Evolutionary conservation across 2,113 vertebrate species (phyloP), one percentile per base, ranked within the genome.

Genomic region (Onychostruthus taczanowskii): DNA sequence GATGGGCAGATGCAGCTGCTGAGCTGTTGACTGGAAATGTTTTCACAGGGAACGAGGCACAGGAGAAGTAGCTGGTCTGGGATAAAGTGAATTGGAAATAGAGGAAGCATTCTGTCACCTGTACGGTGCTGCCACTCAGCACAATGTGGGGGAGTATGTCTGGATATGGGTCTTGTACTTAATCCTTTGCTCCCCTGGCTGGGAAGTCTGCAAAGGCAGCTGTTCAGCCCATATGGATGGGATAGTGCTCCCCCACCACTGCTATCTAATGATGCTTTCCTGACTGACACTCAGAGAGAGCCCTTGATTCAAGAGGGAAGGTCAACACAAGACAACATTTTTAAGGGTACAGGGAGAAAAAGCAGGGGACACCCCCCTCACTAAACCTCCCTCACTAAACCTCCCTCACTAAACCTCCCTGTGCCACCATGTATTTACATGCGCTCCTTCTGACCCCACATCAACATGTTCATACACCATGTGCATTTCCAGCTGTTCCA

Each of bases 1-100:
- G 96, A 96, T 4, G 0, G 92, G 95, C 97, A 97, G 95, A 70
- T 15, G 17, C 94, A 96, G 96, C 93, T 97, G 96, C 95, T 89
- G 93, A 94, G 59, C 93, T 95, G 88, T 77, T 93, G 91, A 94
- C 92, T 96, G 79, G 96, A 92, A 96, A 93, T 49, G 81, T 64
- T 78, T 28, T 94, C 93, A 85, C 75, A 46, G 79, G 44, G 79
- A 84, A 81, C 0, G 9, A 87, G 93, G 92, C 68, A 72, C 52
- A 75, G 83, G 70, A 93, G 90, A 19, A 0, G 93, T 90, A 82
- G 83, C 92, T 4, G 39, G 21, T 80, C 44, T 53, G 33, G 52
- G 84, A 93, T 75, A 90, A 92, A 81, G 80, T 27, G 47, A 41
- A 62, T 75, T 95, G 91, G 79, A 95, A 94, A 83, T 26, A 95